A percentile compares a stretch with the other conserved stretches of the same genome.
phyloP scores from a whole-genome alignment of 2,888 invertebrate species.

The Apocheima hispidaria region DNA sequence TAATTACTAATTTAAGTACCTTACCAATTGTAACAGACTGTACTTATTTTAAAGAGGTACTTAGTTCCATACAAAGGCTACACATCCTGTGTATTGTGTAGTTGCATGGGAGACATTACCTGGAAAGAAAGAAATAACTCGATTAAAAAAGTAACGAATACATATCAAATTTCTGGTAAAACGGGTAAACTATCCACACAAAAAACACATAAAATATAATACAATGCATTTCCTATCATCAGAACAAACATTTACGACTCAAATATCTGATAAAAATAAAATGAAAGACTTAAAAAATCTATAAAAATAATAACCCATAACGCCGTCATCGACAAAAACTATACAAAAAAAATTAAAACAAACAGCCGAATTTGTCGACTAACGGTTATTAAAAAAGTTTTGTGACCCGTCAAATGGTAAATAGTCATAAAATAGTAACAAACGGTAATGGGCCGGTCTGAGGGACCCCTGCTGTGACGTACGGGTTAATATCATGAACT shows the following conservation, averaged over 20 bases:
- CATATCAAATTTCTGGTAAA: conserved; percentile 7
- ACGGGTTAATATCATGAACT: conserved; percentile 44
- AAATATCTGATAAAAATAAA: conserved; percentile 35
- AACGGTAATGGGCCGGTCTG: conserved; percentile 58
- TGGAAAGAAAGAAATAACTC: conserved; percentile 39
- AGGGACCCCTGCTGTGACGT: conserved; percentile 42
- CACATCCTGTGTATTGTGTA: no score
- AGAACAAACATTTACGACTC: conserved; percentile 29
- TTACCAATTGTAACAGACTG: no score
- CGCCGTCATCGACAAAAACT: conserved; percentile 34
- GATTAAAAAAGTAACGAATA: conserved; percentile 27
- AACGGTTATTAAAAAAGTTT: conserved; percentile 38
- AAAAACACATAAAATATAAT: conserved; percentile 32
- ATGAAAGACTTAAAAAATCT: conserved; percentile 35
- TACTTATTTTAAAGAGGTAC: no score
- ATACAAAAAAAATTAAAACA: conserved; percentile 41
- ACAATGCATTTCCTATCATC: conserved; percentile 34
- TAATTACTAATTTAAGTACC: no score
- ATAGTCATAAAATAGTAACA: conserved; percentile 65
- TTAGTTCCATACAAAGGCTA: no score
- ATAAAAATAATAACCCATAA: conserved; percentile 41
- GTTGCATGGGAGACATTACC: conserved; percentile 34
- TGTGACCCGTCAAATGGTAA: conserved; percentile 55
- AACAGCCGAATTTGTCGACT: conserved; percentile 44
- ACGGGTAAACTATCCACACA: conserved; percentile 9